Percentiles rank a stretch among this genome's conserved stretches.
These are phyloP conservation scores for Ophion ellenae DNA, from an alignment of 2,888 invertebrate species.

Conservation along the genomic window DNA sequence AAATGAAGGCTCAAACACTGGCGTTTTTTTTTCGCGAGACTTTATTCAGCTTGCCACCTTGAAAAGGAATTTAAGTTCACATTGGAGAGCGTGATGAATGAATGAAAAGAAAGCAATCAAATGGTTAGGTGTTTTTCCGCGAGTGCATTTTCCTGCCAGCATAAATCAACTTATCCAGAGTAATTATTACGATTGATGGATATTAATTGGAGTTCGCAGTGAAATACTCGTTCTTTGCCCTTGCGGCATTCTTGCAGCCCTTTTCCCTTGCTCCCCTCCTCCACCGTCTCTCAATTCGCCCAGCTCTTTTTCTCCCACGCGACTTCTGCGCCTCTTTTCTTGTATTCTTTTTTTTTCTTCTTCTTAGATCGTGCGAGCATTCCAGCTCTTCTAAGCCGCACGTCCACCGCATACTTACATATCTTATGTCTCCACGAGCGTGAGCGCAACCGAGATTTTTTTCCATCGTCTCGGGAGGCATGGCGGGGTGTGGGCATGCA, in stretches of 20 bases:
- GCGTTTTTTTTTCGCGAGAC: no score
- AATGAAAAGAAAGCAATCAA: background rate
- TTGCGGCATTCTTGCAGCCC: conserved; percentile 11
- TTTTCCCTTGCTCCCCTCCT: conserved; percentile 33
- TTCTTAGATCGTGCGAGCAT: conserved; percentile 73
- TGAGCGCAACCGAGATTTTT: conserved; percentile 57
- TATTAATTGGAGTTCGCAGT: background rate
- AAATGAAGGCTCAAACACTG: no score
- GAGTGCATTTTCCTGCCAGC: background rate
- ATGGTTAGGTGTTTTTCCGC: no score
- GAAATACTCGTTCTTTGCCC: background rate
- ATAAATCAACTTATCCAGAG: background rate
- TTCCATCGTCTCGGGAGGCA: conserved; percentile 39
- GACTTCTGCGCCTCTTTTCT: conserved; percentile 56
- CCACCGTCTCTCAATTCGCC: conserved; percentile 47
- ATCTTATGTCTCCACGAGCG: conserved; percentile 70
- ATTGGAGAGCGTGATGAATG: no score
- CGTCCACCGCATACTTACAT: conserved; percentile 75
- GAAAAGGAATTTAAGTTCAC: no score
- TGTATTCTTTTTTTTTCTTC: background rate
- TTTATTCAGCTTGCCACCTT: no score
- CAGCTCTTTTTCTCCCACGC: conserved; percentile 63
- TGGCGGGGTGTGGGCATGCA: conserved; percentile 10
- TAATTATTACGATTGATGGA: background rate
- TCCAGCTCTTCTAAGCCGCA: conserved; percentile 72